Percentiles rank a stretch among this genome's conserved stretches.
These are phyloP conservation scores for Xiphydria camelus DNA, from an alignment of 2,888 invertebrate species.

Conservation along the genomic window DNA sequence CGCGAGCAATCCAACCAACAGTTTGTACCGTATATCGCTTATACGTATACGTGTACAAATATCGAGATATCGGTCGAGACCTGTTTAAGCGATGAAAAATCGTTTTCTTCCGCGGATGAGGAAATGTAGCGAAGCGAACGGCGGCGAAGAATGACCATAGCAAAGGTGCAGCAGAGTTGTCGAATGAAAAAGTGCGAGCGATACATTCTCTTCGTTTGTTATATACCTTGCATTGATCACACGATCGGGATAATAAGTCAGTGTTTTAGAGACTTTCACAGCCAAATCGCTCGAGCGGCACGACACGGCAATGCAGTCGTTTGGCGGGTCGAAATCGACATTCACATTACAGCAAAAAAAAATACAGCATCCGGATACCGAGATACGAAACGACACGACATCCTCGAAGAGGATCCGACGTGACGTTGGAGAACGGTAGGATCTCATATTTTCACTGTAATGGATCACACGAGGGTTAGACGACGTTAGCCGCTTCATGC, in stretches of 20 bases:
- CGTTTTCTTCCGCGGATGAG: too few relatives aligned
- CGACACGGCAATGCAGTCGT: not conserved
- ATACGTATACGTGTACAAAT: too few relatives aligned
- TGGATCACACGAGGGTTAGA: not conserved
- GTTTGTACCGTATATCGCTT: too few relatives aligned
- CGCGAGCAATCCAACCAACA: too few relatives aligned
- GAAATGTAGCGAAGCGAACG: too few relatives aligned
- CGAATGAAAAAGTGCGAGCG: not conserved
- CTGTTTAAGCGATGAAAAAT: too few relatives aligned
- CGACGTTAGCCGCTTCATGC: not conserved
- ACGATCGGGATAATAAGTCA: not conserved
- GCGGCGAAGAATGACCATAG: too few relatives aligned
- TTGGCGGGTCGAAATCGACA: not conserved
- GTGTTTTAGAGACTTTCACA: not conserved
- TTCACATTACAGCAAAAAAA: constrained; percentile 1
- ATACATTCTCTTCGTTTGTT: not conserved
- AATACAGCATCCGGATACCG: too few relatives aligned
- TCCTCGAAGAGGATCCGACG: not conserved
- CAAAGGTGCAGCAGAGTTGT: too few relatives aligned
- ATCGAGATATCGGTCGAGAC: too few relatives aligned
- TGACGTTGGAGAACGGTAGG: not conserved
- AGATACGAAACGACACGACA: not conserved
- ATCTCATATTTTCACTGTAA: constrained; percentile 1
- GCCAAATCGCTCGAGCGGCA: not conserved
- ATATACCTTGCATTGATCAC: not conserved